Evolutionary conservation across 2,888 invertebrate species (phyloP), one percentile per base, ranked within the genome.

Genomic region (Noctua janthe): DNA sequence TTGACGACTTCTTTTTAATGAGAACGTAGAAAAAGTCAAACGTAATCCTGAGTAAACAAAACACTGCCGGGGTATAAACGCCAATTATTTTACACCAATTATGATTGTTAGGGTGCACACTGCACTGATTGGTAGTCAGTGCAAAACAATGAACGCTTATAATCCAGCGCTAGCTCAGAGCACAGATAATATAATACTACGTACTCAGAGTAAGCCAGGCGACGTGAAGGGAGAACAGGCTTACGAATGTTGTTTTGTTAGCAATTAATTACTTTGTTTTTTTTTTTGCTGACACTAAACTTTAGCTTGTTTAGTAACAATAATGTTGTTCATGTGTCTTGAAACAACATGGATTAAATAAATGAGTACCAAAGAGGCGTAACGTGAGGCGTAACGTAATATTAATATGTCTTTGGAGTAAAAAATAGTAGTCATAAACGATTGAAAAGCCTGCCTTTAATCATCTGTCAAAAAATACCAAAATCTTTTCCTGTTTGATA

Each of bases 21-120:
- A 54, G 1, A 29, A 4, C 47, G 23, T 29, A 64, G 64, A 64
- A 35, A 1, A 64, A 35, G 10, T 64, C 4, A 11, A 6, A 39
- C 15, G 13, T 23, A 49, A 76, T 35, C 47, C 29, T n/a, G 3
- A 8, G 17, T 56, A 80, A 75, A 80, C 62, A 78, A 74, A 71
- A 62, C 71, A 59, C 49, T 62, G 35, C 15, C 51, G 23, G 20
- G 7, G 2, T 29, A 39, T 54, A 15, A 62, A 71, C 23, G 62
- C 43, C 82, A 81, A 83, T 85, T 83, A 81, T 81, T 85, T 85
- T 81, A 43, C 72, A 51, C 71, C 69, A 86, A 82, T 73, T 70
- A 83, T 35, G 56, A 64, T 7, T 51, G 2, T 70, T 49, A 15
- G 15, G 10, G 7, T 51, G 39, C 39, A 39, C 39, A 39, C 69